Conservation (phyloP, 2,113 vertebrate species). For the Sterna hirundo region DNA sequence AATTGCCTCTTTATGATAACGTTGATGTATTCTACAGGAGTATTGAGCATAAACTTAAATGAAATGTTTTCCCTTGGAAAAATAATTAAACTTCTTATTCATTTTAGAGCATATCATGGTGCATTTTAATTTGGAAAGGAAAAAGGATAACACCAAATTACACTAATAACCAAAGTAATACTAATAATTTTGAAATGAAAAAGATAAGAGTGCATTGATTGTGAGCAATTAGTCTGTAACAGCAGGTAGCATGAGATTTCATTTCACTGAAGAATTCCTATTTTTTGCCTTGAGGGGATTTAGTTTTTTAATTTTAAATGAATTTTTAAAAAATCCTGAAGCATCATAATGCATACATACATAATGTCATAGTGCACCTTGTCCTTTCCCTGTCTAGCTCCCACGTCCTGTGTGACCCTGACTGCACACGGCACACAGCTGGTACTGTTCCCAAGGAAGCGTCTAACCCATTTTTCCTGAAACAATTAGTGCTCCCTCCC, state of each 20-base stretch:
- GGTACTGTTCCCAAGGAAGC: not conserved
- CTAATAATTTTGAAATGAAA: slow-evolving; percentile 56
- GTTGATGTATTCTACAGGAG: not conserved
- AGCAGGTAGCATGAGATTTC: slow-evolving; percentile 45
- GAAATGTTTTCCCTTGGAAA: slow-evolving; percentile 47
- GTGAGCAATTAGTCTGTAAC: slow-evolving; percentile 53
- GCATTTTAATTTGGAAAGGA: slow-evolving; percentile 41
- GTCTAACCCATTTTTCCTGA: not conserved
- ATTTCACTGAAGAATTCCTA: slow-evolving; percentile 25
- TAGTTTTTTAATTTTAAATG: not conserved
- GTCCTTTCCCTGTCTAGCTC: not conserved
- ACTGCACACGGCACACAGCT: not conserved
- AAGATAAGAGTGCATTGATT: slow-evolving; percentile 41
- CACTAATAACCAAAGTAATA: slow-evolving; percentile 46
- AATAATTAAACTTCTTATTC: slow-evolving; percentile 57
- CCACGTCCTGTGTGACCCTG: not conserved
- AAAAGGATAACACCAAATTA: slow-evolving; percentile 21
- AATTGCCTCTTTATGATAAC: not conserved
- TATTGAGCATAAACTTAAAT: slow-evolving; percentile 12
- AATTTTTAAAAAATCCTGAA: not conserved
- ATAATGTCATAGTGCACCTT: not conserved
- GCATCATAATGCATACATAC: not conserved
- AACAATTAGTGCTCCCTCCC: not conserved
- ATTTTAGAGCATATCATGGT: not conserved
- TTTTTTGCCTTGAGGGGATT: not conserved